phyloP scores from a whole-genome alignment of 2,113 vertebrate genomes.

The Tachuris rubrigastra region DNA sequence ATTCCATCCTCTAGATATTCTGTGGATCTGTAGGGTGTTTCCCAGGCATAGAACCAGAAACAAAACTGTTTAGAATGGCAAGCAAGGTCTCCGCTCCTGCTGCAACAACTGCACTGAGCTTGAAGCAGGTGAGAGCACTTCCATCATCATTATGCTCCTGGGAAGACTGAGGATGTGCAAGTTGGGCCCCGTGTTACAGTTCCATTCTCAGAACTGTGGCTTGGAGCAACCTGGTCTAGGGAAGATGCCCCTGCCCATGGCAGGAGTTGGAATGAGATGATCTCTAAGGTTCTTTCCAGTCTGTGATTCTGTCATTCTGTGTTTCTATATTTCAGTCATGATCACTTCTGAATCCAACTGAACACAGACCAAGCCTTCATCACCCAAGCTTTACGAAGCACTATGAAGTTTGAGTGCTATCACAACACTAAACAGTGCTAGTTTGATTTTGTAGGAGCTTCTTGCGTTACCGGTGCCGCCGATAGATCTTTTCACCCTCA shows the following conservation, averaged over 20 bases:
- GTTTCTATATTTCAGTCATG: not conserved
- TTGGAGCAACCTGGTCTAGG: not conserved
- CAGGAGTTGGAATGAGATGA: not conserved
- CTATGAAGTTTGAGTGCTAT: not conserved
- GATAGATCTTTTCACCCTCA: not conserved
- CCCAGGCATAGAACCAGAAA: not conserved
- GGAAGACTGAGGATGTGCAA: too few relatives aligned
- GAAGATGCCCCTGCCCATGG: not conserved
- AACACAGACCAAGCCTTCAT: too few relatives aligned
- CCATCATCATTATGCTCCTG: rapidly evolving
- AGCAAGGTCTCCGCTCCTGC: rapidly evolving
- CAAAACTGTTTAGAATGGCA: not conserved
- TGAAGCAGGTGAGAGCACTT: not conserved
- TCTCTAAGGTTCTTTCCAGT: not conserved
- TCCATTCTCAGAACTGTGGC: not conserved
- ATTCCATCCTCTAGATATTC: not conserved
- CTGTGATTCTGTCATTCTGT: not conserved
- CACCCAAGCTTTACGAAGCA: not conserved
- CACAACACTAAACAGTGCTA: not conserved
- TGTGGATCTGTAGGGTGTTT: not conserved
- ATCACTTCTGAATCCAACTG: not conserved
- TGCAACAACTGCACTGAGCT: not conserved
- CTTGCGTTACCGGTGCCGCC: not conserved
- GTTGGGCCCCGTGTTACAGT: rapidly evolving
- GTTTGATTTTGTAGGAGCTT: not conserved